phyloP scores from a whole-genome alignment of 2,888 invertebrate genomes.

The Emmelina monodactyla region DNA sequence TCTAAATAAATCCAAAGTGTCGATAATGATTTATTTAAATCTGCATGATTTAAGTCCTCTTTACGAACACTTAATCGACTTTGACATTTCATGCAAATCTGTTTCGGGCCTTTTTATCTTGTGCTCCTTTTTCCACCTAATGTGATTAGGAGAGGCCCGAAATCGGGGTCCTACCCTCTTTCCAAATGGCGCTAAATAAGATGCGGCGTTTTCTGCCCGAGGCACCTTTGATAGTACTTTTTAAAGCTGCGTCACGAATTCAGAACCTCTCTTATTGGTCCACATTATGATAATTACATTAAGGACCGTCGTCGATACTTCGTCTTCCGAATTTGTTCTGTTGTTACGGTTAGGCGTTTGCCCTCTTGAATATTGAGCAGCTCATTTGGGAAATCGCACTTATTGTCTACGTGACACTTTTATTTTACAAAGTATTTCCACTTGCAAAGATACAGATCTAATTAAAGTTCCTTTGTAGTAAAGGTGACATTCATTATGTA shows the following conservation, averaged over 20 bases:
- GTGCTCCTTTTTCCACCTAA: constrained; percentile 55
- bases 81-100: constrained; percentile 61
- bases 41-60: constrained; percentile 28
- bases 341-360: constrained; percentile 54
- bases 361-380: constrained; percentile 57
- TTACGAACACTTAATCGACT: constrained; percentile 42
- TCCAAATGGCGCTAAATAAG: constrained; percentile 56
- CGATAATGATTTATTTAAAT: constrained; percentile 28
- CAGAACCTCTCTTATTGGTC: constrained; percentile 60
- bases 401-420: constrained; percentile 59
- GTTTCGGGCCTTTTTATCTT: constrained; percentile 50
- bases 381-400: constrained; percentile 59
- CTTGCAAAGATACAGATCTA: constrained; percentile 21
- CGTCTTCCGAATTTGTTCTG: constrained; percentile 61
- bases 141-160: constrained; percentile 53
- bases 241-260: constrained; percentile 61
- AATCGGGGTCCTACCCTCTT: constrained; percentile 42
- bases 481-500: constrained; percentile 1
- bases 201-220: constrained; percentile 60
- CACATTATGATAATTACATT: constrained; percentile 65
- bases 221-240: constrained; percentile 62
- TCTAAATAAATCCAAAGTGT: too few species aligned
- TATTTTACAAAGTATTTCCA: constrained; percentile 28
- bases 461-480: constrained; percentile 21
- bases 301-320: constrained; percentile 56